These are phyloP conservation scores for Anthoscopus minutus DNA, from an alignment of 2,113 vertebrate genomes.

Conservation along the genomic window DNA sequence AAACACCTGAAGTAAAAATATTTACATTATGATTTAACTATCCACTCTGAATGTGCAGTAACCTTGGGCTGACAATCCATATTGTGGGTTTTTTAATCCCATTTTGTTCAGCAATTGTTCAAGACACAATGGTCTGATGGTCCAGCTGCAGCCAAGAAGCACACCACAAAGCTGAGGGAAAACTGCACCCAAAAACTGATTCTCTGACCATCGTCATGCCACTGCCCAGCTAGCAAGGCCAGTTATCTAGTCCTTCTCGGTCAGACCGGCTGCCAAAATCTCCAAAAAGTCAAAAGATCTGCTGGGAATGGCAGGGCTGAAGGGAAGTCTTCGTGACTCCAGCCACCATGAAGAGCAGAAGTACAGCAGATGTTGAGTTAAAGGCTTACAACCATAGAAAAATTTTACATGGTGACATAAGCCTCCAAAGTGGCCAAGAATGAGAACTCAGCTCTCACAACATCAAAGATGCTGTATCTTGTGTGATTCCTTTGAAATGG, in stretches of 20 bases:
- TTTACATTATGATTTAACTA: conserved; percentile 31
- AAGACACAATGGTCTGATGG: conserved; percentile 2
- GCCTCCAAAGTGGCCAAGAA: background rate
- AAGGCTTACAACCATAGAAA: background rate
- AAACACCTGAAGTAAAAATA: conserved; percentile 53
- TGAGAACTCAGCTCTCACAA: background rate
- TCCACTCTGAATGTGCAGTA: conserved; percentile 15
- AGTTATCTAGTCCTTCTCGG: background rate
- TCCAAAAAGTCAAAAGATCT: background rate
- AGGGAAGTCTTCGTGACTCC: background rate
- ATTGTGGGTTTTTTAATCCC: background rate
- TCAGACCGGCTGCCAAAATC: background rate
- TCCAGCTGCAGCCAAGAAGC: conserved; percentile 12
- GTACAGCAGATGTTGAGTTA: background rate
- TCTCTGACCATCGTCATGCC: background rate
- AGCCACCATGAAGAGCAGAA: background rate
- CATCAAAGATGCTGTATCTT: background rate
- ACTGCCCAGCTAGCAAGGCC: background rate
- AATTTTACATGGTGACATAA: background rate
- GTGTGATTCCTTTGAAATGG: background rate
- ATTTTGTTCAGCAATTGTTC: background rate
- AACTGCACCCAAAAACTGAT: background rate
- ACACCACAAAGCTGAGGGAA: background rate
- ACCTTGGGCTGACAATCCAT: conserved; percentile 42
- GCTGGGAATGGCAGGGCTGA: background rate